A percentile compares a stretch with the other conserved stretches of the same genome.
phyloP scores from a whole-genome alignment of 2,797 vertebrate genomes.

The Phoebastria nigripes region DNA sequence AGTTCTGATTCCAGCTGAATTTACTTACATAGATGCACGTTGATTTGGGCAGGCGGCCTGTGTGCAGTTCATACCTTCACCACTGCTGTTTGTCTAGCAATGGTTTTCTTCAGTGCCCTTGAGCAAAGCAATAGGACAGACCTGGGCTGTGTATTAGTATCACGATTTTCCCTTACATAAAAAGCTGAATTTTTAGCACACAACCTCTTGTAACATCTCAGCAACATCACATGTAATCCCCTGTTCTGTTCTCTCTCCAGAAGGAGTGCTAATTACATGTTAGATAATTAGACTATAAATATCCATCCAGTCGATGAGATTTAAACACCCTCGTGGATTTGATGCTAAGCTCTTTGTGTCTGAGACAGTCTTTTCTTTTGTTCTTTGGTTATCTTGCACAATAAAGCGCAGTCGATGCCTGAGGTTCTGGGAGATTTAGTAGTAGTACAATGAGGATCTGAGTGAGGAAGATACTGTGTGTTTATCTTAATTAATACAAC shows the following conservation, averaged over 20 bases:
- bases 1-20: not conserved
- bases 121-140: not conserved
- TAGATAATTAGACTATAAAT: conserved; percentile 20
- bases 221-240: not conserved
- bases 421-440: not conserved
- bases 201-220: not conserved
- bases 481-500: not conserved
- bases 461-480: not conserved
- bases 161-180: not conserved
- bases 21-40: not conserved
- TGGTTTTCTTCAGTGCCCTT: not conserved
- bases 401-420: rapidly evolving
- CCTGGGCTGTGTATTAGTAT: not conserved
- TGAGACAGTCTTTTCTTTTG: not conserved
- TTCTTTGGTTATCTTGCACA: not conserved
- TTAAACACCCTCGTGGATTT: not conserved
- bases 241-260: not conserved
- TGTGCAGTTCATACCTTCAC: not conserved
- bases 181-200: not conserved
- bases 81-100: not conserved
- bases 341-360: not conserved
- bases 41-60: not conserved
- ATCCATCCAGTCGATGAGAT: not conserved
- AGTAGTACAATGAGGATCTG: not conserved
- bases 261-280: not conserved